A percentile compares a stretch with the other conserved stretches of the same genome.
Conservation (phyloP, 2,797 vertebrate genomes). For the Lemur catta region DNA sequence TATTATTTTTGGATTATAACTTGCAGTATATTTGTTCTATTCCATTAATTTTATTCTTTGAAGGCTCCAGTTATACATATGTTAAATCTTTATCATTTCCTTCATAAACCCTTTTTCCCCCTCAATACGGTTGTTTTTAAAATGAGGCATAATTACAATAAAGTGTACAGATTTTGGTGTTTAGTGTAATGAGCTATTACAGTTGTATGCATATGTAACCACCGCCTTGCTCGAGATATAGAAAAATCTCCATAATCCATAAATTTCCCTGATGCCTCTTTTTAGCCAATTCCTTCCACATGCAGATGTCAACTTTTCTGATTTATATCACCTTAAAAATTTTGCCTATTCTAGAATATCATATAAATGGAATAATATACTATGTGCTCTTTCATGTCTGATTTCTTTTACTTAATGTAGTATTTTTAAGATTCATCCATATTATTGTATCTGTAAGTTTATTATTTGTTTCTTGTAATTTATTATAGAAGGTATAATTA, state of each 20-base stretch:
- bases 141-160: background rate
- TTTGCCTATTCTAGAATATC: background rate
- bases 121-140: background rate
- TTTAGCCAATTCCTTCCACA: background rate
- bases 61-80: background rate
- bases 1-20: background rate
- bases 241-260: background rate
- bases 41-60: background rate
- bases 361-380: background rate
- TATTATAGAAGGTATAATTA: background rate
- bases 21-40: background rate
- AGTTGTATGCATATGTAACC: background rate
- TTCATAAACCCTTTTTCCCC: background rate
- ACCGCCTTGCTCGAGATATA: background rate
- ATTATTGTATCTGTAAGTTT: background rate
- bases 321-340: background rate
- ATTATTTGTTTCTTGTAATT: background rate
- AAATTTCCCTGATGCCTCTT: background rate
- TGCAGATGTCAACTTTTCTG: background rate
- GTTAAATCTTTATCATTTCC: background rate
- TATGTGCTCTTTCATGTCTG: background rate
- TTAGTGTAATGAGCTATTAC: background rate
- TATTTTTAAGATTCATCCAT: background rate
- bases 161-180: background rate
- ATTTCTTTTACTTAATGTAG: background rate